A percentile compares a stretch with the other conserved stretches of the same genome.
These are phyloP conservation scores for Oryzias melastigma DNA, from an alignment of 2,113 vertebrate species.

Conservation along the genomic window DNA sequence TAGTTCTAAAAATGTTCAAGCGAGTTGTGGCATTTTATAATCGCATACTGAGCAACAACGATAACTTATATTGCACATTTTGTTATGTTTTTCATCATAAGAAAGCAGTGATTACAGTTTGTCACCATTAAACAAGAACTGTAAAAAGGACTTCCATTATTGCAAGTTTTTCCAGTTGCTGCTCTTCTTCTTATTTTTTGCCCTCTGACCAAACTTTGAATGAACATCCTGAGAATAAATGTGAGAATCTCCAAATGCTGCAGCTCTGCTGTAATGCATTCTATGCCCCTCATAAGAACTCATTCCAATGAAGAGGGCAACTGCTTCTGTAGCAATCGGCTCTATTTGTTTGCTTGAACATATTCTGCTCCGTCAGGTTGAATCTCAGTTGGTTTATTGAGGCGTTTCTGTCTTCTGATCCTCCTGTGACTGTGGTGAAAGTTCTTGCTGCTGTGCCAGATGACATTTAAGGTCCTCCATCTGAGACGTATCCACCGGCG, in stretches of 20 bases:
- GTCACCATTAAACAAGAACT: constrained; percentile 43
- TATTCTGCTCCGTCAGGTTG: constrained; percentile 51
- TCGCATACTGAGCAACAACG: constrained; percentile 35
- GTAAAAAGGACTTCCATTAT: constrained; percentile 31
- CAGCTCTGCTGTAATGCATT: background rate
- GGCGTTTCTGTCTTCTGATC: constrained; percentile 26
- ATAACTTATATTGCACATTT: constrained; percentile 47
- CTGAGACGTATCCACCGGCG: constrained; percentile 20
- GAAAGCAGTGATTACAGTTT: constrained; percentile 25
- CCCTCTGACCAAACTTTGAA: constrained; percentile 1
- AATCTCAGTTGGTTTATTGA: constrained; percentile 37
- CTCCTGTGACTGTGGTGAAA: constrained; percentile 23
- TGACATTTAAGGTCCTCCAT: constrained; percentile 19
- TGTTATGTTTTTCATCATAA: constrained; percentile 38
- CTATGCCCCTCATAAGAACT: constrained; percentile 22
- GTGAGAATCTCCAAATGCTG: constrained; percentile 15
- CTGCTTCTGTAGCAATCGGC: constrained; percentile 3
- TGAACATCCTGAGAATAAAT: constrained; percentile 34
- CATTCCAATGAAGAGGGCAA: constrained; percentile 35
- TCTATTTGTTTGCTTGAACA: constrained; percentile 38
- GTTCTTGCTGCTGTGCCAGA: background rate
- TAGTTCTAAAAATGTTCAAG: constrained; percentile 16
- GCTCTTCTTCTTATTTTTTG: background rate
- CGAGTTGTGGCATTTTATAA: constrained; percentile 19
- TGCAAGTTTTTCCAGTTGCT: constrained; percentile 27